Conservation (phyloP, 2,888 invertebrate genomes). For the Eledona agricola region DNA sequence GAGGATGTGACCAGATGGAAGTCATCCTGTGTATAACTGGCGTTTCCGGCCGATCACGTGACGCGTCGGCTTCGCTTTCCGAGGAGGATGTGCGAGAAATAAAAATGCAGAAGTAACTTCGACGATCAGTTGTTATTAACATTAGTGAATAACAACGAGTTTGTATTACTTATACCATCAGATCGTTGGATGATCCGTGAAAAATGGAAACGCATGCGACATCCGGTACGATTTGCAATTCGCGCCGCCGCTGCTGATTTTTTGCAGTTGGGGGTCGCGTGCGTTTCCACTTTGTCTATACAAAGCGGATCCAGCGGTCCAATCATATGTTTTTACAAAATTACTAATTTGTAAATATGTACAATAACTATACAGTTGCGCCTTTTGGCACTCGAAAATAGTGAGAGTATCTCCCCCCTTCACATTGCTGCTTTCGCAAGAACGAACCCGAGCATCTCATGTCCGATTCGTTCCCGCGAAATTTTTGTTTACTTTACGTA, state of each 20-base stretch:
- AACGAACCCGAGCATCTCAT: constrained; percentile 37
- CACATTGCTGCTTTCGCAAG: constrained; percentile 19
- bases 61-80: constrained; percentile 3
- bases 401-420: constrained; percentile 54
- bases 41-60: constrained; percentile 60
- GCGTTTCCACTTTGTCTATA: constrained; percentile 10
- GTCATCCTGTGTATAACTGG: constrained; percentile 67
- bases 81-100: constrained; percentile 38
- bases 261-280: constrained; percentile 11
- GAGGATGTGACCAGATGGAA: constrained; percentile 62
- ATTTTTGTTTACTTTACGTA: constrained; percentile 48
- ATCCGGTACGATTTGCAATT: constrained; percentile 4
- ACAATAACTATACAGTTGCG: constrained; percentile 53
- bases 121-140: constrained; percentile 58
- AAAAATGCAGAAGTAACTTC: constrained; percentile 46
- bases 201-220: constrained; percentile 11
- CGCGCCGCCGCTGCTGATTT: neutral
- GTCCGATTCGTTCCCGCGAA: constrained; percentile 46
- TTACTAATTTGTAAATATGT: constrained; percentile 58
- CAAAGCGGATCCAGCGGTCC: constrained; percentile 26
- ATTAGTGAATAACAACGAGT: constrained; percentile 57
- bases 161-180: constrained; percentile 39
- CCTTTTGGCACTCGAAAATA: constrained; percentile 56
- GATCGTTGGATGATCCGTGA: constrained; percentile 22
- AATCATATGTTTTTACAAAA: constrained; percentile 37